Conservation (phyloP, 2,888 invertebrate genomes). For the Pocota personata region DNA sequence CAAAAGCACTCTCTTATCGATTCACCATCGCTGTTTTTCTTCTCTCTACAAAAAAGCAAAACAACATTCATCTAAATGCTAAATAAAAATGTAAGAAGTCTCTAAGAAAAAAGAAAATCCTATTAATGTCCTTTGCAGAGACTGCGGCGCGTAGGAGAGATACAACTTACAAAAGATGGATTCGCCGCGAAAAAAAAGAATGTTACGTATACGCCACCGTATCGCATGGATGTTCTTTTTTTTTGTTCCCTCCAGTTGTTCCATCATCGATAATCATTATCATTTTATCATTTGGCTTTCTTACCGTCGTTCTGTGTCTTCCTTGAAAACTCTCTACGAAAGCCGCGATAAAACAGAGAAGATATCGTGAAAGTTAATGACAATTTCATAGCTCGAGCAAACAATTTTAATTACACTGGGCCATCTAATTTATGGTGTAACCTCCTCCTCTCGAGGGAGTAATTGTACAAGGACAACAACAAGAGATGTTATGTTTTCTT, state of each 20-base stretch:
- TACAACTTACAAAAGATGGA: conserved; percentile 19
- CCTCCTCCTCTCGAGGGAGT: neutral
- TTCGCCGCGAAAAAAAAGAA: neutral
- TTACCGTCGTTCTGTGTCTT: neutral
- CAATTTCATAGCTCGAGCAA: conserved; percentile 42
- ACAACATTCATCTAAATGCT: conserved; percentile 46
- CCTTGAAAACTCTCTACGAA: conserved; percentile 3
- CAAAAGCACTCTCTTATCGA: conserved; percentile 32
- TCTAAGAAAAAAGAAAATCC: neutral
- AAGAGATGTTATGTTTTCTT: neutral
- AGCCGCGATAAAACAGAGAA: conserved; percentile 14
- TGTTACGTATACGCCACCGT: conserved; percentile 34
- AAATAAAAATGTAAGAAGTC: conserved; percentile 14
- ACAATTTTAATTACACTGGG: conserved; percentile 42
- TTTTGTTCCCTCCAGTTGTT: neutral
- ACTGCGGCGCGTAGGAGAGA: neutral
- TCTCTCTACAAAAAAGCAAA: neutral
- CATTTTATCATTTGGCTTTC: conserved; percentile 23
- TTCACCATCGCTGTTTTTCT: conserved; percentile 1
- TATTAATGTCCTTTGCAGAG: conserved; percentile 7
- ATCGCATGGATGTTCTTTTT: neutral
- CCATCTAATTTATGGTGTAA: conserved; percentile 38
- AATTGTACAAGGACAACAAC: neutral
- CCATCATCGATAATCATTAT: conserved; percentile 45
- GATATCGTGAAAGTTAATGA: conserved; percentile 43